These are phyloP conservation scores for Holacanthella duospinosa DNA, from an alignment of 2,888 invertebrate species.

Conservation along the genomic window DNA sequence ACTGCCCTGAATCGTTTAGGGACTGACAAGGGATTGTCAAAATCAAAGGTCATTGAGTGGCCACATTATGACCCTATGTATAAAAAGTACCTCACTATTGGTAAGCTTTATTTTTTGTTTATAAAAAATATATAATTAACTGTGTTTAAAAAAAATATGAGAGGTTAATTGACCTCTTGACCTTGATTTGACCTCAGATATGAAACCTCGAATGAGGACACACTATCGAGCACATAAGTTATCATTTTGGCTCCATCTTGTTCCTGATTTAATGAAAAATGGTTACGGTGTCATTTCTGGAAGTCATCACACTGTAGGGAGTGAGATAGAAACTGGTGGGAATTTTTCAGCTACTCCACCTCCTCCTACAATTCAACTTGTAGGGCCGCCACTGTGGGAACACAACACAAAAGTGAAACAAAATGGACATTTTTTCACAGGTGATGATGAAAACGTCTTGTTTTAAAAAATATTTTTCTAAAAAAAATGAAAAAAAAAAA, in stretches of 20 bases:
- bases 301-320: conserved; percentile 23
- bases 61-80: conserved; percentile 83
- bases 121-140: neutral
- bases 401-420: conserved; percentile 28
- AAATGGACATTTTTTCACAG: conserved; percentile 28
- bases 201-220: conserved; percentile 78
- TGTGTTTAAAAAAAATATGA: neutral
- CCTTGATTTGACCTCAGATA: conserved; percentile 56
- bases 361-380: conserved; percentile 35
- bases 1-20: conserved; percentile 37
- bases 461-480: too few relatives aligned
- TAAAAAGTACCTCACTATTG: conserved; percentile 82
- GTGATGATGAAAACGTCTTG: too few relatives aligned
- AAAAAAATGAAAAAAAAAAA: neutral
- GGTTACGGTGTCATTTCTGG: conserved; percentile 41
- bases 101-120: conserved; percentile 48
- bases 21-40: conserved; percentile 42
- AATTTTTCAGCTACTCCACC: conserved; percentile 32
- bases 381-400: conserved; percentile 36
- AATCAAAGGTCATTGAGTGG: conserved; percentile 80
- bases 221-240: conserved; percentile 91
- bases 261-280: conserved; percentile 57
- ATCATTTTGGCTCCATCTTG: conserved; percentile 88
- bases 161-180: neutral
- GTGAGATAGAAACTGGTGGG: conserved; percentile 20